A percentile compares a stretch with the other conserved stretches of the same genome.
phyloP scores from a whole-genome alignment of 2,888 invertebrate genomes.

The Argyra leucocephala region DNA sequence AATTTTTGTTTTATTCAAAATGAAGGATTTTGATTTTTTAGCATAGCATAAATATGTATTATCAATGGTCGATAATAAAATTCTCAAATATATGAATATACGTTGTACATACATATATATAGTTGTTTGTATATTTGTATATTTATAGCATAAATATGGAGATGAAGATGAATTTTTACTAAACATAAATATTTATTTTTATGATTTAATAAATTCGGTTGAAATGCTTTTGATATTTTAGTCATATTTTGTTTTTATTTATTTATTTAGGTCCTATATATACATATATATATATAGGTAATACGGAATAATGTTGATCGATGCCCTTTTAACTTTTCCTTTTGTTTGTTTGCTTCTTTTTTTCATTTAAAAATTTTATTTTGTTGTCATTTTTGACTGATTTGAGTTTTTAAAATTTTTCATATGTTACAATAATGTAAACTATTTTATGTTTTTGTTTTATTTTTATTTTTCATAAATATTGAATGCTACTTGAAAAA shows the following conservation, averaged over 20 bases:
- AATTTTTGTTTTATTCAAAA: too few relatives aligned
- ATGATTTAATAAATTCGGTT: conserved; percentile 6
- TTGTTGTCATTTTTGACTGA: conserved; percentile 3
- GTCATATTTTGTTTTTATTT: conserved; percentile 2
- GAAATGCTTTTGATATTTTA: conserved; percentile 6
- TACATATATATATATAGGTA: neutral
- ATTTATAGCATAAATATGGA: neutral
- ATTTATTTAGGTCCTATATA: neutral
- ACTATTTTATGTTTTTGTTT: too few relatives aligned
- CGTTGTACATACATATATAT: too few relatives aligned
- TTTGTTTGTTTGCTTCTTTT: neutral
- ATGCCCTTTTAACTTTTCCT: conserved; percentile 3
- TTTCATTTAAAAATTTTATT: too few relatives aligned
- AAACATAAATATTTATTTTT: conserved; percentile 6
- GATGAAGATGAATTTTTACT: neutral
- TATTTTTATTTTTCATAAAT: neutral
- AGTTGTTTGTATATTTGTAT: too few relatives aligned
- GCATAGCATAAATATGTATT: too few relatives aligned
- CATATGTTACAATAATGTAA: neutral
- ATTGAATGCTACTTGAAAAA: neutral
- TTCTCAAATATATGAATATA: too few relatives aligned
- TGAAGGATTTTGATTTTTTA: too few relatives aligned
- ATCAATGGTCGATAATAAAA: too few relatives aligned
- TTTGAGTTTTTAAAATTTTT: neutral
- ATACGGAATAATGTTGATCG: neutral